Conservation (phyloP, 2,888 invertebrate genomes). For the Tanypteryx hageni region DNA sequence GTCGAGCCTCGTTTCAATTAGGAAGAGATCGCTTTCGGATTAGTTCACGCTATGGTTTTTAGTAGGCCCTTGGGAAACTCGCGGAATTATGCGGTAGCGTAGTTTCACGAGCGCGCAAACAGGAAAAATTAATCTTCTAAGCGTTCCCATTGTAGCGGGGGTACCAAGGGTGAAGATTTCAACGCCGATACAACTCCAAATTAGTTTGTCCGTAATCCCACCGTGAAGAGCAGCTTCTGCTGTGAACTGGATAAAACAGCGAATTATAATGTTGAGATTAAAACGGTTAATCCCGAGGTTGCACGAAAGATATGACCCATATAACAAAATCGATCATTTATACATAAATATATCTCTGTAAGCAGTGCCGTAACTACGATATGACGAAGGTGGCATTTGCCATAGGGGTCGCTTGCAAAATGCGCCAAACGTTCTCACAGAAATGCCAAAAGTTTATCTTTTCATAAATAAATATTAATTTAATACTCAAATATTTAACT, state of each 20-base stretch:
- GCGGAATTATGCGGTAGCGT: not conserved
- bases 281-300: no score
- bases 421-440: no score
- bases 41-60: not conserved
- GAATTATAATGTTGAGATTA: not conserved
- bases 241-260: not conserved
- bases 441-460: no score
- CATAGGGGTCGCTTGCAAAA: no score
- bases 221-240: not conserved
- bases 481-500: no score
- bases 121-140: constrained; percentile 6
- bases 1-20: not conserved
- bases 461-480: no score
- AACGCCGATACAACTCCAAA: not conserved
- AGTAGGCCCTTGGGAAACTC: no score
- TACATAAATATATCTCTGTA: no score
- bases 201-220: not conserved
- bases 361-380: no score
- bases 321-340: no score
- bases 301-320: no score
- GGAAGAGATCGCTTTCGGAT: not conserved
- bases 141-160: not conserved
- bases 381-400: no score
- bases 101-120: not conserved
- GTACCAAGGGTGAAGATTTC: not conserved